A percentile compares a stretch with the other conserved stretches of the same genome.
phyloP scores from a whole-genome alignment of 2,888 invertebrate species.

The Harmothoe impar region DNA sequence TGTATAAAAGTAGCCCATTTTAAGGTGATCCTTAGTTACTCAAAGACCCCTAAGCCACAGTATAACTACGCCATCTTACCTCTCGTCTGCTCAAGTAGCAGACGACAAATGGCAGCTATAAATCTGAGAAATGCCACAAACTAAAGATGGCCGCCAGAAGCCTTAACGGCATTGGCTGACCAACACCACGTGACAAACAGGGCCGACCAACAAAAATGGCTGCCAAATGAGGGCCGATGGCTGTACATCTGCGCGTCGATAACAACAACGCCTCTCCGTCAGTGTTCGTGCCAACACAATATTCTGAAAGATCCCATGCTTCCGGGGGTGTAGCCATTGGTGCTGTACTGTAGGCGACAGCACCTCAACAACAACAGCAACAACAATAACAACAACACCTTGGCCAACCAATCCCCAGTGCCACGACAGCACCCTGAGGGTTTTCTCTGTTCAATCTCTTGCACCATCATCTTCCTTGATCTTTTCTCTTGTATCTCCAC shows the following conservation, averaged over 20 bases:
- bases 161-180: not conserved
- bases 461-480: not conserved
- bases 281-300: conserved; percentile 33
- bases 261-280: conserved; percentile 31
- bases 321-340: conserved; percentile 27
- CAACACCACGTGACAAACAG: conserved; percentile 46
- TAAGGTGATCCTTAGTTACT: not conserved
- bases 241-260: not conserved
- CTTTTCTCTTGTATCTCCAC: not conserved
- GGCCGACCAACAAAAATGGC: conserved; percentile 50
- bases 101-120: not conserved
- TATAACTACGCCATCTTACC: not conserved
- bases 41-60: not conserved
- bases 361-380: not conserved
- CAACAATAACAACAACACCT: conserved; percentile 23
- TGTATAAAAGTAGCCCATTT: not conserved
- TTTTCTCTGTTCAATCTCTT: not conserved
- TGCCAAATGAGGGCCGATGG: conserved; percentile 26
- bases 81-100: not conserved
- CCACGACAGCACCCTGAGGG: not conserved
- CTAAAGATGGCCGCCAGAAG: not conserved
- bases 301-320: conserved; percentile 47
- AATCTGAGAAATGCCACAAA: not conserved
- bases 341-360: not conserved
- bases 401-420: conserved; percentile 4